Percentiles rank a stretch among this genome's conserved stretches.
Evolutionary conservation across 2,113 vertebrate species (phyloP).

Genomic region (Lophotis ruficrista): DNA sequence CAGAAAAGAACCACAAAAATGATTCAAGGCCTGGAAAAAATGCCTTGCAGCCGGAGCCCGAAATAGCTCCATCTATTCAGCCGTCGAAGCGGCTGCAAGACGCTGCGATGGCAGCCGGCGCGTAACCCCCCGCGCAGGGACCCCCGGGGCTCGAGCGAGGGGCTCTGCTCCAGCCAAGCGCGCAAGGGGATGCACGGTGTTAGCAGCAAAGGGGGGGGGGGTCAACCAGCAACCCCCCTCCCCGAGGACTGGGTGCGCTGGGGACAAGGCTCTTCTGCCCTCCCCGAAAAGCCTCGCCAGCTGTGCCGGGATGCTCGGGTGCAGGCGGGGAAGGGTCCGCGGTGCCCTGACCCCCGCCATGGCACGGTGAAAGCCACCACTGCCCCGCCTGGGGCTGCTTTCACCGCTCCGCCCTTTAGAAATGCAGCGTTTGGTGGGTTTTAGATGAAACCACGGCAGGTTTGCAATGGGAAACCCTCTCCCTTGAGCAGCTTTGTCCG

Average conservation of each 20-base stretch:
- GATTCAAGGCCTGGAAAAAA: constrained; percentile 68
- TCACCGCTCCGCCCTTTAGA: not conserved
- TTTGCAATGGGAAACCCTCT: not conserved
- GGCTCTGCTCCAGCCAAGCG: fast-evolving
- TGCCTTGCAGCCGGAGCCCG: constrained; percentile 32
- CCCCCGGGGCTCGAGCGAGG: fast-evolving
- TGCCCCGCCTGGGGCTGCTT: not conserved
- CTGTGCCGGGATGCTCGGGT: fast-evolving
- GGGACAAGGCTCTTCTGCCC: not conserved
- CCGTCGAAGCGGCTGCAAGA: not conserved
- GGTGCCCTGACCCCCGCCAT: fast-evolving
- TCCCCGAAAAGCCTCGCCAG: fast-evolving
- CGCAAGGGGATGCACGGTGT: fast-evolving
- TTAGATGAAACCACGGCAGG: not conserved
- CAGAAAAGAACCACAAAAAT: constrained; percentile 68
- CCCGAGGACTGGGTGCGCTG: fast-evolving
- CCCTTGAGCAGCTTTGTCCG: not conserved
- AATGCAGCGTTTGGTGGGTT: not conserved
- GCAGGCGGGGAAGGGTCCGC: fast-evolving
- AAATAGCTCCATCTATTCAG: constrained; percentile 48
- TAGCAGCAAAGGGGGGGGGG: not conserved
- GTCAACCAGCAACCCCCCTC: not conserved
- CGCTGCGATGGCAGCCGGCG: not conserved
- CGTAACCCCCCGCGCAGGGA: fast-evolving
- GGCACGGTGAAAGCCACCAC: fast-evolving